Conservation (phyloP, 2,113 vertebrate species). For the Gnathonemus echidnorhynchus region DNA sequence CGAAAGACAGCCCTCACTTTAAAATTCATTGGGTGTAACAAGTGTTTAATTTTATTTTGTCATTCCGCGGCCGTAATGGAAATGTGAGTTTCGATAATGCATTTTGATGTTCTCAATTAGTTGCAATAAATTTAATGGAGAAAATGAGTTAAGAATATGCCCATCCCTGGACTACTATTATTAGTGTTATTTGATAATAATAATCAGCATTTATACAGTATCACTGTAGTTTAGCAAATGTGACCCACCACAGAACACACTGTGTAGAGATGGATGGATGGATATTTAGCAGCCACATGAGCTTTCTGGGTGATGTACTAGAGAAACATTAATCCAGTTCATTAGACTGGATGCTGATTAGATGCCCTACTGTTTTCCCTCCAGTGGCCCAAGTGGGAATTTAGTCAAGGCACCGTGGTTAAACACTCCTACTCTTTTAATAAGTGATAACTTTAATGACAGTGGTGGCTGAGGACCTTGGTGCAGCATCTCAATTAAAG, state of each 20-base stretch:
- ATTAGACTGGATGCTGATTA: not conserved
- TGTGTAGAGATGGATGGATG: not conserved
- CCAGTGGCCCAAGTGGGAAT: not conserved
- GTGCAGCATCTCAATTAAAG: not conserved
- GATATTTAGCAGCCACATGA: not conserved
- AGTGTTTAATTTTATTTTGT: slow-evolving; percentile 13
- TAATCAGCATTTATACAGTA: not conserved
- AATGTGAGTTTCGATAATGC: not conserved
- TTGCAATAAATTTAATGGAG: slow-evolving; percentile 8
- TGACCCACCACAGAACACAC: not conserved
- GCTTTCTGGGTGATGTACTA: not conserved
- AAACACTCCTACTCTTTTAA: not conserved
- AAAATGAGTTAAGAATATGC: slow-evolving; percentile 2
- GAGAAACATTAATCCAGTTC: not conserved
- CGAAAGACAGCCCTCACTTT: slow-evolving; percentile 4
- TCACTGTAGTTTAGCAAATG: not conserved
- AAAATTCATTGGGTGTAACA: slow-evolving; percentile 15
- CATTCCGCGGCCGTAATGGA: slow-evolving; percentile 1
- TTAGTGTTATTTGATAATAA: not conserved
- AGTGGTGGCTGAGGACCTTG: not conserved
- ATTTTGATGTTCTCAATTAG: slow-evolving; percentile 3
- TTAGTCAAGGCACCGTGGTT: not conserved
- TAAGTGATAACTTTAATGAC: not conserved
- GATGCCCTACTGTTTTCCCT: not conserved
- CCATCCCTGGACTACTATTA: not conserved